Conservation (phyloP, 2,797 vertebrate species). For the Hemibagrus guttatus region DNA sequence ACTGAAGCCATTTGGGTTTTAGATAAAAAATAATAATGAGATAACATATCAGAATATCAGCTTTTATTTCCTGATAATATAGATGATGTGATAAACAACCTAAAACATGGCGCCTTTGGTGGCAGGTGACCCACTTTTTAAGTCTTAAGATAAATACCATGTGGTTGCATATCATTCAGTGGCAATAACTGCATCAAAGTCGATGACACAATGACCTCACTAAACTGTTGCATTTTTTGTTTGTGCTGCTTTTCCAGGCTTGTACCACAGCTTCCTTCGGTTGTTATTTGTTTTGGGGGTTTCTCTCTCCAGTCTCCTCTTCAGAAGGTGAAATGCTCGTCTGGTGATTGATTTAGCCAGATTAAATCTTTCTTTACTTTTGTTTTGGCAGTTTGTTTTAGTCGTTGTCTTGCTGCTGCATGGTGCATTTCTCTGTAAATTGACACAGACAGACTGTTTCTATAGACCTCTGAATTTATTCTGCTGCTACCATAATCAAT, state of each 20-base stretch:
- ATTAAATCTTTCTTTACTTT: too few species aligned
- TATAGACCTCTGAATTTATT: too few species aligned
- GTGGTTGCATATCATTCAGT: neutral
- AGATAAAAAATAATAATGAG: neutral
- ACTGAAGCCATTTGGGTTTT: neutral
- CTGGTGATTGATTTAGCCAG: too few species aligned
- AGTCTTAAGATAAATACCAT: neutral
- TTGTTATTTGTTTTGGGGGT: too few species aligned
- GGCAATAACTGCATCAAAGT: neutral
- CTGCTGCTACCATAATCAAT: too few species aligned
- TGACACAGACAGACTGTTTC: neutral
- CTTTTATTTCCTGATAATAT: neutral
- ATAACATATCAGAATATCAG: neutral
- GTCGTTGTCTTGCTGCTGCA: neutral
- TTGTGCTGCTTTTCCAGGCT: too few species aligned
- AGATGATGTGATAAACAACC: neutral
- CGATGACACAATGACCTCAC: neutral
- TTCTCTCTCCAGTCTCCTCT: too few species aligned
- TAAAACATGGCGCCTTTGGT: neutral
- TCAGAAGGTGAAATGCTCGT: too few species aligned
- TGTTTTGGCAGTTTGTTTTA: neutral
- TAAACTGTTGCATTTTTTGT: neutral
- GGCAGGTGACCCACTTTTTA: neutral
- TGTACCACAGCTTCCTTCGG: too few species aligned
- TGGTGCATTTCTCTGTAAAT: neutral